These are phyloP conservation scores for Diplosoma virens DNA, from an alignment of 23 tunicate species.

Conservation along the genomic window DNA sequence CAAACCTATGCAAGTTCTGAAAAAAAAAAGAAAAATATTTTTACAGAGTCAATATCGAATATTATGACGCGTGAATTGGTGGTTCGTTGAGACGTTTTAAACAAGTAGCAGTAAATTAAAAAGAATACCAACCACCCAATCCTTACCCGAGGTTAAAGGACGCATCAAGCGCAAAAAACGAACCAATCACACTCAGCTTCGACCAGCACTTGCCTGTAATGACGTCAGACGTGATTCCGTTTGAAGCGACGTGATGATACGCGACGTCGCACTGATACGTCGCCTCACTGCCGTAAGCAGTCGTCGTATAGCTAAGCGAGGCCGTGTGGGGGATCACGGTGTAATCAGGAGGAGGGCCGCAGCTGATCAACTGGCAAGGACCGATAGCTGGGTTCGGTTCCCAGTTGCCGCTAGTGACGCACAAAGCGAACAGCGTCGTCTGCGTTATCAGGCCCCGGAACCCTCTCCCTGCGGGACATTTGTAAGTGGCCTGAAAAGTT, in stretches of 20 bases:
- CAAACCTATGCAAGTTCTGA: too few species aligned
- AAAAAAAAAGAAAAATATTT: too few species aligned
- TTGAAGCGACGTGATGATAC: background rate
- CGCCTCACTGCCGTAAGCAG: conserved; percentile 10
- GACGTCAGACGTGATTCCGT: background rate
- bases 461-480: conserved; percentile 26
- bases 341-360: conserved; percentile 7
- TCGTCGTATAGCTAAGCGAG: background rate
- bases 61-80: too few species aligned
- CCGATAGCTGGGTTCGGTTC: conserved; percentile 17
- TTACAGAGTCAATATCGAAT: too few species aligned
- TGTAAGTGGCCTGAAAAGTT: conserved; percentile 34
- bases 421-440: conserved; percentile 3
- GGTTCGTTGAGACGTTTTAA: too few species aligned
- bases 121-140: too few species aligned
- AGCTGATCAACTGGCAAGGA: conserved; percentile 13
- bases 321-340: conserved; percentile 8
- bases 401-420: conserved; percentile 45
- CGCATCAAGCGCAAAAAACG: too few species aligned
- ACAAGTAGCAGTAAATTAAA: too few species aligned
- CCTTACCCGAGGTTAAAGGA: too few species aligned
- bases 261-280: conserved; percentile 20
- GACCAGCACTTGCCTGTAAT: background rate
- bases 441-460: conserved; percentile 11
- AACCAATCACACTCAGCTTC: too few species aligned